Conservation (phyloP, 2,113 vertebrate species). For the Reinhardtius hippoglossoides region DNA sequence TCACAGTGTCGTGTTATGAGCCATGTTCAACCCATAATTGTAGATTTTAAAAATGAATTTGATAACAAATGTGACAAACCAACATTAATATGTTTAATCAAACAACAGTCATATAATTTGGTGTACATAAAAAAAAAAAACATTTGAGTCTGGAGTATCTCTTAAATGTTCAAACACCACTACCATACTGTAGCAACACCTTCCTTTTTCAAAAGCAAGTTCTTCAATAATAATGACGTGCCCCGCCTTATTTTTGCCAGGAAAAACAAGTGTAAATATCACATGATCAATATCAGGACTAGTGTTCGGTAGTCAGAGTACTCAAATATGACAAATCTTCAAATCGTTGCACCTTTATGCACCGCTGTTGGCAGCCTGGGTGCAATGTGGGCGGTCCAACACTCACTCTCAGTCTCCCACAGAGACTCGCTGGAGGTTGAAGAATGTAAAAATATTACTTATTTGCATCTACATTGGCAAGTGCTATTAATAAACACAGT, state of each 20-base stretch:
- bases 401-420: constrained; percentile 49
- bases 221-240: neutral
- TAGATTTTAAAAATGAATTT: too few species aligned
- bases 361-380: constrained; percentile 27
- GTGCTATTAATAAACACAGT: constrained; percentile 43
- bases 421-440: constrained; percentile 42
- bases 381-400: constrained; percentile 46
- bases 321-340: constrained; percentile 17
- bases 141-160: too few species aligned
- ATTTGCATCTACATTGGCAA: constrained; percentile 51
- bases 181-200: too few species aligned
- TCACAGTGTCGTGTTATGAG: too few species aligned
- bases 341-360: constrained; percentile 39
- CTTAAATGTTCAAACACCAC: too few species aligned
- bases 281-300: constrained; percentile 8
- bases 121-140: too few species aligned
- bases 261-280: neutral
- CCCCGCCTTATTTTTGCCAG: neutral
- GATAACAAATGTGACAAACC: too few species aligned
- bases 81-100: too few species aligned
- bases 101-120: too few species aligned
- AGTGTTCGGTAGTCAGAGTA: neutral
- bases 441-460: constrained; percentile 55
- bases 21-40: too few species aligned
- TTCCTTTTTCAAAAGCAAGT: constrained; percentile 1